Percentiles rank a stretch among this genome's conserved stretches.
Conservation (phyloP, 37 sponge, comb jelly and placozoan species). For the Halisarca cf. caerulea region DNA sequence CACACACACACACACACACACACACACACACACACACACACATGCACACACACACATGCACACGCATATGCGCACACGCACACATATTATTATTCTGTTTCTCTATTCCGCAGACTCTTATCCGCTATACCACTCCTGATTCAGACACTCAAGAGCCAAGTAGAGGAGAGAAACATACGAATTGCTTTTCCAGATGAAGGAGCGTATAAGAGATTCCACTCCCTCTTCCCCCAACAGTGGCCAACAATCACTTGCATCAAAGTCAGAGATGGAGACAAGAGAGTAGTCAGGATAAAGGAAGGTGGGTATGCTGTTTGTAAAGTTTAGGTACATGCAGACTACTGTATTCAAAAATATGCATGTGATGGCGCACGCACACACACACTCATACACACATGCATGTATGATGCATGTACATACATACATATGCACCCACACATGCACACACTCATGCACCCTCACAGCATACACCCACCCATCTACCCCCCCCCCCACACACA, state of each 20-base stretch:
- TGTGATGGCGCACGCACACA: too few relatives aligned
- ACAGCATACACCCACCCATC: too few relatives aligned
- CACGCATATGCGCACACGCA: slow-evolving; percentile 16
- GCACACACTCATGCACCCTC: too few relatives aligned
- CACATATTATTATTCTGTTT: neutral
- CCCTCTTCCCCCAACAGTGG: slow-evolving; percentile 40
- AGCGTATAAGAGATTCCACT: slow-evolving; percentile 78
- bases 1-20: slow-evolving; percentile 11
- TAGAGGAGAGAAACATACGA: slow-evolving; percentile 43
- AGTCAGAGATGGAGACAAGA: slow-evolving; percentile 71
- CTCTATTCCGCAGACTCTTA: slow-evolving; percentile 37
- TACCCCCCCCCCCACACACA: too few relatives aligned
- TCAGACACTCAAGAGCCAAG: slow-evolving; percentile 28
- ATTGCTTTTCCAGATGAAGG: slow-evolving; percentile 93
- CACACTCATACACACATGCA: too few relatives aligned
- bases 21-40: slow-evolving; percentile 17
- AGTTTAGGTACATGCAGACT: too few relatives aligned
- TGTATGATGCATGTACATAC: too few relatives aligned
- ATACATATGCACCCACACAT: too few relatives aligned
- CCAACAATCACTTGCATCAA: slow-evolving; percentile 82
- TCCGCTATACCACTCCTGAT: slow-evolving; percentile 82
- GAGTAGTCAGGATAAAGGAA: slow-evolving; percentile 79
- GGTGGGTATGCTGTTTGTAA: slow-evolving; percentile 53
- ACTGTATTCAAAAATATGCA: too few relatives aligned
- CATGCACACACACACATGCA: slow-evolving; percentile 4